A percentile compares a stretch with the other conserved stretches of the same genome.
Conservation (phyloP, 2,797 vertebrate species). For the Fistularia commersonii region DNA sequence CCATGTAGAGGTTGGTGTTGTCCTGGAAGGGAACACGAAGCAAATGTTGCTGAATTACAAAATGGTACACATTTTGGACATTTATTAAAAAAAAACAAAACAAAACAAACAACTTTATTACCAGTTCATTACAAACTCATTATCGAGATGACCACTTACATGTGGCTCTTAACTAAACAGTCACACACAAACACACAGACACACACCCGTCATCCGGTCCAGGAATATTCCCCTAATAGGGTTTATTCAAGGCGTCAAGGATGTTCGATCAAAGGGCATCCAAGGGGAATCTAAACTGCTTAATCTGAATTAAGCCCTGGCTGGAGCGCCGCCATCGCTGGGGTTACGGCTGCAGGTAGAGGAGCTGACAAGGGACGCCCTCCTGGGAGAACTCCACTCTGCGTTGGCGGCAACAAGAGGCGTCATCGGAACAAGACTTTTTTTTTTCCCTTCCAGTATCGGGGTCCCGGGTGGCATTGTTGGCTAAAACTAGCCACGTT, state of each 20-base stretch:
- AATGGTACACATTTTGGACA: background rate
- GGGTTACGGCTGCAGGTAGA: slow-evolving; percentile 8
- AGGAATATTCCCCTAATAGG: slow-evolving; percentile 50
- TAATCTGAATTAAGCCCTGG: slow-evolving; percentile 50
- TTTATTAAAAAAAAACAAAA: too few species aligned
- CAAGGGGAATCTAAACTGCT: slow-evolving; percentile 53
- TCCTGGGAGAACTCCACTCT: too few species aligned
- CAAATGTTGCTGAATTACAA: background rate
- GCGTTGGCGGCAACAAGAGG: too few species aligned
- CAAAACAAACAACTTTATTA: too few species aligned
- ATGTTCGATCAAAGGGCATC: slow-evolving; percentile 33
- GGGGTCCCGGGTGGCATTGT: too few species aligned
- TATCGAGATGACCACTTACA: too few species aligned
- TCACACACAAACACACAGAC: background rate
- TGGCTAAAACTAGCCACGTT: too few species aligned
- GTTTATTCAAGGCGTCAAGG: slow-evolving; percentile 54
- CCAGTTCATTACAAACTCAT: too few species aligned
- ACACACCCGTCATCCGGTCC: slow-evolving; percentile 8
- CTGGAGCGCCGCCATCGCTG: slow-evolving; percentile 31
- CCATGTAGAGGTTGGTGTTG: slow-evolving; percentile 93
- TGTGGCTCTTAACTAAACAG: too few species aligned
- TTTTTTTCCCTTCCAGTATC: too few species aligned
- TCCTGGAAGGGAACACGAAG: slow-evolving; percentile 66
- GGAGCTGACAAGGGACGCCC: background rate
- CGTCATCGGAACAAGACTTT: too few species aligned